A percentile compares a stretch with the other conserved stretches of the same genome.
Conservation (phyloP, 2,888 invertebrate genomes). For the Agrotis exclamationis region DNA sequence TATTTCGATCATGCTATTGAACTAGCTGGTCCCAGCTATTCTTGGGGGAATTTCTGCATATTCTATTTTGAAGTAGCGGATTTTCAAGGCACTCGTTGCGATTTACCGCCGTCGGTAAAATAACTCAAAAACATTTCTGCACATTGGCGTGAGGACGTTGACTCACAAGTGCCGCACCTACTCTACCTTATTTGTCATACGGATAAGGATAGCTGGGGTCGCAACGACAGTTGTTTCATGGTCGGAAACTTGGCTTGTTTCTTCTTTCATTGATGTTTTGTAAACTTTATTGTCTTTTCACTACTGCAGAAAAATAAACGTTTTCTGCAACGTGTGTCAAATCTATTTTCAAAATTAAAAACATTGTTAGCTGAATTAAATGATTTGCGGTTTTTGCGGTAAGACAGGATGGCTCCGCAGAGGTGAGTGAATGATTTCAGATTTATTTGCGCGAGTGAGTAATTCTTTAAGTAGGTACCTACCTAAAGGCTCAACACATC, state of each 20-base stretch:
- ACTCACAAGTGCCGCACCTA: constrained; percentile 64
- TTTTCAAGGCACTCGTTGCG: constrained; percentile 47
- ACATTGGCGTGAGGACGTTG: constrained; percentile 58
- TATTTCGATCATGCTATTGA: constrained; percentile 77
- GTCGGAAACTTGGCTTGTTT: constrained; percentile 43
- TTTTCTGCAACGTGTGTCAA: constrained; percentile 3
- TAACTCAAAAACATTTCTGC: constrained; percentile 50
- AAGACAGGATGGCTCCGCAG: constrained; percentile 42
- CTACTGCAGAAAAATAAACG: background rate
- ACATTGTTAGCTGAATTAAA: constrained; percentile 1
- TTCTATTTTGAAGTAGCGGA: constrained; percentile 54
- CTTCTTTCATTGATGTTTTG: constrained; percentile 11
- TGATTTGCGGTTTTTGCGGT: constrained; percentile 50
- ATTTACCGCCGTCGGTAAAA: constrained; percentile 47
- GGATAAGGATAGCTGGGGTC: constrained; percentile 62
- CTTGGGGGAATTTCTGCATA: constrained; percentile 55
- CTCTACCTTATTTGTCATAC: constrained; percentile 64
- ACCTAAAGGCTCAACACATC: too few relatives aligned
- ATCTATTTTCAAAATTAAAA: background rate
- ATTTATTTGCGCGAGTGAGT: constrained; percentile 23
- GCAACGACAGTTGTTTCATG: constrained; percentile 60
- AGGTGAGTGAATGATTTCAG: constrained; percentile 24
- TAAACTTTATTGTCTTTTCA: constrained; percentile 9
- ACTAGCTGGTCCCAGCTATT: constrained; percentile 60
- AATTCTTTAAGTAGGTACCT: background rate